Evolutionary conservation across 2,888 invertebrate genomes (phyloP).

Genomic region (Cephus rjabovi): DNA sequence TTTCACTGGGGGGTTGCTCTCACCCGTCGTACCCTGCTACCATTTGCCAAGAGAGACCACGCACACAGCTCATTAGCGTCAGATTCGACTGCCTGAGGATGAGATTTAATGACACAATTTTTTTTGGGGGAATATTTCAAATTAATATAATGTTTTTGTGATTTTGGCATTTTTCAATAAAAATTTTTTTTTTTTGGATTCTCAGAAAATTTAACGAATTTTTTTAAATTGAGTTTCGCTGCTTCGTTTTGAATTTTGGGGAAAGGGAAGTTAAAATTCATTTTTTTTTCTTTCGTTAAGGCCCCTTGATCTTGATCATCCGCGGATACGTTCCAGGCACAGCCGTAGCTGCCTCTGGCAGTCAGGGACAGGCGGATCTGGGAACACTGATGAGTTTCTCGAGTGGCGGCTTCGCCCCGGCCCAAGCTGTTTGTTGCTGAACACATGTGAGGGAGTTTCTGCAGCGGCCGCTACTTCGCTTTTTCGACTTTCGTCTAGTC

Average conservation of each 20-base stretch:
- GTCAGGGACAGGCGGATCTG: conserved; percentile 22
- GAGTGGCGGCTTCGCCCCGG: conserved; percentile 39
- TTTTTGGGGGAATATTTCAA: background rate
- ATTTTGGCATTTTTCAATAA: background rate
- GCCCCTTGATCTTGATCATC: background rate
- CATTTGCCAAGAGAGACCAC: background rate
- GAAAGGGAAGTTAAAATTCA: too few species aligned
- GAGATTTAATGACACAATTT: background rate
- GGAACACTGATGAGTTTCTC: conserved; percentile 56
- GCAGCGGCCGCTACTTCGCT: conserved; percentile 35
- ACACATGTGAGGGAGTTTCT: conserved; percentile 37
- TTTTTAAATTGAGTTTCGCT: background rate
- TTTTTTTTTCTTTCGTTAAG: background rate
- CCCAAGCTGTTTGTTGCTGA: conserved; percentile 47
- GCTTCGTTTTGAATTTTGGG: background rate
- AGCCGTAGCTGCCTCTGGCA: background rate
- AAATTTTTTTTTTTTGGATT: background rate
- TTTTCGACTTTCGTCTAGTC: conserved; percentile 48
- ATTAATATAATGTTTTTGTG: background rate
- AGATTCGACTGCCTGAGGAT: background rate
- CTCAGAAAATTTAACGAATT: background rate
- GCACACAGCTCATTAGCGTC: background rate
- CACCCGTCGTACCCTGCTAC: background rate
- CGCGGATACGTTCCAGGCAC: background rate
- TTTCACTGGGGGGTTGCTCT: background rate